Conservation (phyloP, 2,113 vertebrate genomes). For the Pandion haliaetus region DNA sequence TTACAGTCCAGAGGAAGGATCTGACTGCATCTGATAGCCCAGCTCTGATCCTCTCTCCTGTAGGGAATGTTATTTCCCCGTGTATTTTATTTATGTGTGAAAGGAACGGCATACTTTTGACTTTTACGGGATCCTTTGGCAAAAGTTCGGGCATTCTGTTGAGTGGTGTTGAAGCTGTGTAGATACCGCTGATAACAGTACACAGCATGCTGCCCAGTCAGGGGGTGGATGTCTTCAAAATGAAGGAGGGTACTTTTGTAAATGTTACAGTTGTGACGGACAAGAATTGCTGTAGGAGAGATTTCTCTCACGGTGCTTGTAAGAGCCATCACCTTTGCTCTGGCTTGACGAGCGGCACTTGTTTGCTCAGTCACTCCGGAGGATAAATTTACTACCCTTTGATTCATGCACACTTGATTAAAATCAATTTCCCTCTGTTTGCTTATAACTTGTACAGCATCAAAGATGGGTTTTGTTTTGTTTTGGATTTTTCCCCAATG, state of each 20-base stretch:
- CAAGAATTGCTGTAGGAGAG: slow-evolving; percentile 5
- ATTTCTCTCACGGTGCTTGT: not conserved
- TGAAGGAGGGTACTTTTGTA: not conserved
- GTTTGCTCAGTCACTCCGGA: not conserved
- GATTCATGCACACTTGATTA: not conserved
- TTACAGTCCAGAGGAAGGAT: slow-evolving; percentile 44
- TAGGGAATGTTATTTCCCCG: slow-evolving; percentile 36
- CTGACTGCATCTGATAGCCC: slow-evolving; percentile 29
- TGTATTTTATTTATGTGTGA: not conserved
- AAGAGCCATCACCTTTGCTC: slow-evolving; percentile 21
- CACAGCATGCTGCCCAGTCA: not conserved
- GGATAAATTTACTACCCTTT: not conserved
- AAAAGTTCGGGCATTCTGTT: not conserved
- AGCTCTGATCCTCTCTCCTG: slow-evolving; percentile 26
- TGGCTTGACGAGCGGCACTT: not conserved
- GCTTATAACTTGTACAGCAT: not conserved
- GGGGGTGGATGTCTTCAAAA: not conserved
- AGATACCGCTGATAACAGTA: not conserved
- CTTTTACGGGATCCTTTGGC: not conserved
- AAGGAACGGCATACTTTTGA: not conserved
- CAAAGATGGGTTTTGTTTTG: not conserved
- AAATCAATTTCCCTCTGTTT: not conserved
- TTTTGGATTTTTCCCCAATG: not conserved
- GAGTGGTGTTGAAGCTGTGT: not conserved
- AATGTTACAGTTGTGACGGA: not conserved